These are phyloP conservation scores for Rhinopomastus cyanomelas DNA, from an alignment of 2,113 vertebrate genomes.

Conservation along the genomic window DNA sequence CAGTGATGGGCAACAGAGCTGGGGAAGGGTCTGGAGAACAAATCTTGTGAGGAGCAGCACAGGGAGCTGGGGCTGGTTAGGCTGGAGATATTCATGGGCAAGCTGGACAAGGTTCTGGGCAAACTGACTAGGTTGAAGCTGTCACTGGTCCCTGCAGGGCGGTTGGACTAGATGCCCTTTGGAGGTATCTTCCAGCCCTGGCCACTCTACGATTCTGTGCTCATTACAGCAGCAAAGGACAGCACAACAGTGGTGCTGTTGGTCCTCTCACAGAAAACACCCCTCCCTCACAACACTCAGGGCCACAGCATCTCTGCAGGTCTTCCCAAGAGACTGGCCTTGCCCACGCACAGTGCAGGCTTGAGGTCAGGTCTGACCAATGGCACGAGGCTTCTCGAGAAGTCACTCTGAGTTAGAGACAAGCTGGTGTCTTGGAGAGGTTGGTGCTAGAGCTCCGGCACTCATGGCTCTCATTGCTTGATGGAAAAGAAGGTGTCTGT, in stretches of 20 bases:
- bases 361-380: background rate
- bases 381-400: background rate
- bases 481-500: background rate
- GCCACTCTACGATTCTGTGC: background rate
- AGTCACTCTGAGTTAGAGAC: background rate
- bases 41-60: no score
- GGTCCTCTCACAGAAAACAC: background rate
- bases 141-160: no score
- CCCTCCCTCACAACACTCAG: background rate
- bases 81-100: no score
- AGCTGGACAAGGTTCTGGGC: no score
- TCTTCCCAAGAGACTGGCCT: background rate
- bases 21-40: no score
- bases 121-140: no score
- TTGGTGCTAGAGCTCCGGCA: background rate
- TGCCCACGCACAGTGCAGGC: background rate
- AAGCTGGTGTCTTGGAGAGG: background rate
- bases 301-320: background rate
- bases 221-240: background rate
- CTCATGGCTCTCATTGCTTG: background rate
- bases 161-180: no score
- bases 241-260: rapidly evolving
- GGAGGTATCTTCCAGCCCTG: no score
- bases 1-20: no score
- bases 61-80: no score